Evolutionary conservation across 2,888 invertebrate species (phyloP), one percentile per base, ranked within the genome.

Genomic region (Sesia bembeciformis): DNA sequence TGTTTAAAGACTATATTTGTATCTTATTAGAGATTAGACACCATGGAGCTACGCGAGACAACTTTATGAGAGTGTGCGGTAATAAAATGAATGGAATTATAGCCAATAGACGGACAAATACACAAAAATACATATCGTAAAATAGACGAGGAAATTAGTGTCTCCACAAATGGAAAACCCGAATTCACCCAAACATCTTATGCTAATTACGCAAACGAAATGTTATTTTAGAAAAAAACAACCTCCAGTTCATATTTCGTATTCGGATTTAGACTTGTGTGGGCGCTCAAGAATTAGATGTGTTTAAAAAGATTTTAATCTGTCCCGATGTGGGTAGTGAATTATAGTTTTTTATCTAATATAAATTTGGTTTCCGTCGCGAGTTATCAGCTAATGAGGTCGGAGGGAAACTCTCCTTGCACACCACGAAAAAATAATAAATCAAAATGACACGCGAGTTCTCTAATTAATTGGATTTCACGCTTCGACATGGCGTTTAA

Each of bases 251-350:
- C 72, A 75, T 75, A 78, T 78, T 81, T 74, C 66, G 54, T 56
- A 66, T 74, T 72, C 72, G 76, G 74, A 74, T 83, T 76, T 79
- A 76, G 71, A 78, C 66, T 62, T 62, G 82, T 80, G 88, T 87
- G 76, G 87, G 87, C 76, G 84, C 74, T 65, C 60, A 69, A 65
- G 81, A 84, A 82, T 81, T 82, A 77, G 75, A 63, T 65, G 67
- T 76, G 68, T 77, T 82, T 77, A 77, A 77, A 79, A 68, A 84
- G 81, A 84, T 83, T 82, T 78, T 79, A 84, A 83, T 84, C 84
- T 72, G 75, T 76, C 75, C 65, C 67, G 70, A 73, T 76, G 81
- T 78, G 82, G 88, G 87, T 62, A 75, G 79, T 81, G 80, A 89
- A 74, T 81, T 85, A 87, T 86, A 65, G 73, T 66, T 70, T 71